Base-by-base conservation (phyloP, 1,140 invertebrate genomes). In the Sitophilus oryzae region DNA sequence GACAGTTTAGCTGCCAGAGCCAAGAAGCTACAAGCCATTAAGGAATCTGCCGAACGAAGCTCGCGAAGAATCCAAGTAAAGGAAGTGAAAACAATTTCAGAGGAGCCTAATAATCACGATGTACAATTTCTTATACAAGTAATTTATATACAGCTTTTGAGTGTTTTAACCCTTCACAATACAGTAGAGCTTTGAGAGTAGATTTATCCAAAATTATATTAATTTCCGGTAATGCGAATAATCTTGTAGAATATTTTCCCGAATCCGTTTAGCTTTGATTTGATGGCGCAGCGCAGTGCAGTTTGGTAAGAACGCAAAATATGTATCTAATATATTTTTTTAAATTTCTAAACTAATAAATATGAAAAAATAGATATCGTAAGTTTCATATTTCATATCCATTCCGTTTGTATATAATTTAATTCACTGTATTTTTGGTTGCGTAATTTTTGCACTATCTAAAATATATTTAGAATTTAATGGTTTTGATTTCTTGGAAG, bases 41-140 rank as follows among this genome's bases (percentile, higher is more conserved):
- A 60, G 49, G 67, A 71, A 56, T 25, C 47, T 9, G 44, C 46
- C 16, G 50, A 56, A 30, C 51, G 57, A 41, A 57, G 43, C 34
- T 34, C 47, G 0, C 62, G 57, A 52, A 52, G 67, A 37, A 66
- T 66, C 11, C 66, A 70, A 59, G 56, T 66, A 40, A 70, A 72
- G 61, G 67, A 72, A 62, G 56, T 73, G 16, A 68, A 70, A 57
- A 57, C 63, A 37, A 58, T 69, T 10, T 63, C 61, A 30, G 67
- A 72, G 36, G 67, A 71, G 57, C 61, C 68, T 45, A 65, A 66
- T 38, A 73, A 72, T 59, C 64, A 77, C 21, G 77, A 81, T 71
- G 78, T 80, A 42, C 75, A 77, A 62, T 79, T 80, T 64, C 74
- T 77, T 50, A 72, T 79, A 55, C 72, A 77, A 71, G 77, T 77